These are phyloP conservation scores for Xestia sexstrigata DNA, from an alignment of 2,888 invertebrate genomes.

Conservation along the genomic window DNA sequence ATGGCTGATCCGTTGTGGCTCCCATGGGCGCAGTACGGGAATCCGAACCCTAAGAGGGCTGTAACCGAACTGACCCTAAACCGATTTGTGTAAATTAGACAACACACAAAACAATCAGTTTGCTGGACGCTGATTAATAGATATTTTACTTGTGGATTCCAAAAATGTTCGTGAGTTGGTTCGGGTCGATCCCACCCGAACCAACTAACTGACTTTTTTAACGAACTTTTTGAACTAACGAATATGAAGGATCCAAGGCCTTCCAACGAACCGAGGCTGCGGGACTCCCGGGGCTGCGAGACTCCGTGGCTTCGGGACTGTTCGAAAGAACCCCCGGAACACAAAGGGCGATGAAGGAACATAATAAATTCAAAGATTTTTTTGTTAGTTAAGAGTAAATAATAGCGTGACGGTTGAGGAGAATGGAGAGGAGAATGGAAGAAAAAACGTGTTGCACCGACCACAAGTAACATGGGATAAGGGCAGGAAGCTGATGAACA, in stretches of 20 bases:
- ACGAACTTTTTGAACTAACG: background rate
- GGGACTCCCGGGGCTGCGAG: no score
- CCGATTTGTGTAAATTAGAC: constrained; percentile 66
- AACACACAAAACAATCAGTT: constrained; percentile 53
- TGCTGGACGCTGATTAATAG: constrained; percentile 52
- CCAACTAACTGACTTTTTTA: no score
- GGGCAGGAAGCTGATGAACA: no score
- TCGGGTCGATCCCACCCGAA: no score
- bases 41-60: constrained; percentile 44
- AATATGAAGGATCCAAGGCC: background rate
- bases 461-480: no score
- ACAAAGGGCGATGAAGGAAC: no score
- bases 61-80: constrained; percentile 62
- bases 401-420: no score
- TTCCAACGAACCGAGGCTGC: no score
- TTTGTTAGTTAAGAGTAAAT: background rate
- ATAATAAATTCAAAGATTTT: background rate
- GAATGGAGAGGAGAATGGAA: no score
- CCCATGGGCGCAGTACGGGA: constrained; percentile 53
- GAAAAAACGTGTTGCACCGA: no score
- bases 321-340: no score
- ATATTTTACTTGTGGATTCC: constrained; percentile 14
- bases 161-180: background rate
- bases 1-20: constrained; percentile 52
- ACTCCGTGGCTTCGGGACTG: no score